These are phyloP conservation scores for Morpho achilles DNA, from an alignment of 2,888 invertebrate species.

Conservation along the genomic window DNA sequence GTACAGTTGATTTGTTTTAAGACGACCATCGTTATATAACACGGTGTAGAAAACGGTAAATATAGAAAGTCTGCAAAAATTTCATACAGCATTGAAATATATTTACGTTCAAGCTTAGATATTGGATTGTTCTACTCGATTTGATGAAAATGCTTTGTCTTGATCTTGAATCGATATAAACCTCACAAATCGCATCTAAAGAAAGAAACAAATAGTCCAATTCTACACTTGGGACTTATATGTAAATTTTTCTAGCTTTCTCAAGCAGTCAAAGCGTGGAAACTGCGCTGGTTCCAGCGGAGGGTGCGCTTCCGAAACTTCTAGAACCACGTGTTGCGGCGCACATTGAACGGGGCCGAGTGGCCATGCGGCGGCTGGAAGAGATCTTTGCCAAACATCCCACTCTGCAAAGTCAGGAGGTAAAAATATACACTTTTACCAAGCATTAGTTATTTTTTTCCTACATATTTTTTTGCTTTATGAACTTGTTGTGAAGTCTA, in stretches of 20 bases:
- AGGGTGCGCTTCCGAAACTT: constrained; percentile 48
- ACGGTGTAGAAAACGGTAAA: too few relatives aligned
- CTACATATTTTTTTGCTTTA: too few relatives aligned
- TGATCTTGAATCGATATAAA: too few relatives aligned
- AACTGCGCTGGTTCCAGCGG: constrained; percentile 18
- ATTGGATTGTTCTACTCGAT: too few relatives aligned
- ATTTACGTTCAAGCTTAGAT: too few relatives aligned
- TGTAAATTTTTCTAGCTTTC: constrained; percentile 4
- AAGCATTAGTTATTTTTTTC: too few relatives aligned
- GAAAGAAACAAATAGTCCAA: not conserved
- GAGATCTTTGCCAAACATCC: constrained; percentile 89
- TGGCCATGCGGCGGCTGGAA: constrained; percentile 86
- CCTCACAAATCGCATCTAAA: not conserved
- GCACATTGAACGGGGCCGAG: constrained; percentile 87
- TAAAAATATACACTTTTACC: constrained; percentile 32
- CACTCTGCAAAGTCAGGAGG: constrained; percentile 85
- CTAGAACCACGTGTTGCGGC: constrained; percentile 83
- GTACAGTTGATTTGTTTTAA: too few relatives aligned
- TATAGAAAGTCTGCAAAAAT: too few relatives aligned
- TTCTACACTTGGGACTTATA: not conserved
- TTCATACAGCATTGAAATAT: too few relatives aligned
- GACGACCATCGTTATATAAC: too few relatives aligned
- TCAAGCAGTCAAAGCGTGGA: constrained; percentile 17
- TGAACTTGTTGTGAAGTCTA: too few relatives aligned
- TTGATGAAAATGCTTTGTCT: too few relatives aligned